Evolutionary conservation across 2,797 vertebrate species (phyloP).

Genomic region (Periparus ater): DNA sequence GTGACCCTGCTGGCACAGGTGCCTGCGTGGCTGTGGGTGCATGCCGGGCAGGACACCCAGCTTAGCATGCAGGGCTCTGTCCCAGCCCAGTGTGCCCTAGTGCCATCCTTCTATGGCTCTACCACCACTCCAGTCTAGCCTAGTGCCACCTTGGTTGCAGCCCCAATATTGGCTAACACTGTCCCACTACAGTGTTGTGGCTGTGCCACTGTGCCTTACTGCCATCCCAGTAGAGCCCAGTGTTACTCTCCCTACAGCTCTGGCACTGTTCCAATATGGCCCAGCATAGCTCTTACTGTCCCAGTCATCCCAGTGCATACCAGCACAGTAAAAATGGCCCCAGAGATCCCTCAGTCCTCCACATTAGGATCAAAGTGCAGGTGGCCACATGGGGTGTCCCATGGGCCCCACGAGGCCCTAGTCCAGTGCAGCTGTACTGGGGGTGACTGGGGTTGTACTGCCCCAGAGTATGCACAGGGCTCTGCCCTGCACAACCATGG

Average conservation of each 20-base stretch:
- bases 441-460: not conserved
- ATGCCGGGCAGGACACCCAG: not conserved
- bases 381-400: not conserved
- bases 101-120: not conserved
- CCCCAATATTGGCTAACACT: not conserved
- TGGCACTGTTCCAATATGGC: not conserved
- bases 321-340: not conserved
- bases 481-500: not conserved
- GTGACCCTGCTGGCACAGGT: not conserved
- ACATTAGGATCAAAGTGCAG: fast-evolving
- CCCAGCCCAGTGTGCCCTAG: not conserved
- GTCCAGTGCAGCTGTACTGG: not conserved
- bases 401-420: fast-evolving
- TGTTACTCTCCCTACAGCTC: not conserved
- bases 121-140: not conserved
- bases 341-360: not conserved
- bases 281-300: not conserved
- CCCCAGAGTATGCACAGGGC: fast-evolving
- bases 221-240: not conserved
- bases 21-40: fast-evolving
- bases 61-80: not conserved
- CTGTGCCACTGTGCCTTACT: not conserved
- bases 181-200: fast-evolving
- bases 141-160: not conserved
- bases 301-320: not conserved